phyloP scores from a whole-genome alignment of 2,797 vertebrate genomes.

The Craterocephalus amniculus region DNA sequence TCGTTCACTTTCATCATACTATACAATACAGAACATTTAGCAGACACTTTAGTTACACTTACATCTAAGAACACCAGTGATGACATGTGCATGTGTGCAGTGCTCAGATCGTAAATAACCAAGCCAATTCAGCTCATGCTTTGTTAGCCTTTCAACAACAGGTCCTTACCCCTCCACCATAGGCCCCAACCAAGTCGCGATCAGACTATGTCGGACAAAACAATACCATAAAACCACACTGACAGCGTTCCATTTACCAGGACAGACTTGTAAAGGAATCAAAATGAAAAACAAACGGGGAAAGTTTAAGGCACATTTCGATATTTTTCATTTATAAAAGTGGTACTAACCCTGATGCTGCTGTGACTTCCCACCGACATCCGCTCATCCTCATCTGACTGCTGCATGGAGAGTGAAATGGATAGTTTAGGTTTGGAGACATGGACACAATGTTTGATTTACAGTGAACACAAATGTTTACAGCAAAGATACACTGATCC shows the following conservation, averaged over 20 bases:
- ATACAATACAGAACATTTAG: too few relatives aligned
- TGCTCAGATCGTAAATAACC: background rate
- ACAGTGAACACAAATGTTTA: background rate
- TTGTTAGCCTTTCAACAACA: background rate
- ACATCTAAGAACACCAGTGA: too few relatives aligned
- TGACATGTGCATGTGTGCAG: too few relatives aligned
- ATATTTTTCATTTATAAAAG: background rate
- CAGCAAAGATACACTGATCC: too few relatives aligned
- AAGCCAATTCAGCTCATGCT: background rate
- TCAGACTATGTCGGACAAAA: constrained; percentile 73
- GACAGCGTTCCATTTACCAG: background rate
- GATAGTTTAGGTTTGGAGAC: constrained; percentile 30
- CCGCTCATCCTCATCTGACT: constrained; percentile 93
- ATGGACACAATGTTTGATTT: background rate
- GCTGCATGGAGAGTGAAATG: constrained; percentile 77
- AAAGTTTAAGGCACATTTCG: background rate
- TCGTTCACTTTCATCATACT: background rate
- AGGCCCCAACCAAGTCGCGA: constrained; percentile 65
- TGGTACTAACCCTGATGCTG: constrained; percentile 91
- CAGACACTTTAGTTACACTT: too few relatives aligned
- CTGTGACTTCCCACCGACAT: constrained; percentile 91
- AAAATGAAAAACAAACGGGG: background rate
- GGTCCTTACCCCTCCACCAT: constrained; percentile 70
- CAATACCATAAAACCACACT: constrained; percentile 1
- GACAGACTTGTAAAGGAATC: background rate